Evolutionary conservation across 2,888 invertebrate genomes (phyloP), one percentile per base, ranked within the genome.

Genomic region (Oxyscelio sp.): DNA sequence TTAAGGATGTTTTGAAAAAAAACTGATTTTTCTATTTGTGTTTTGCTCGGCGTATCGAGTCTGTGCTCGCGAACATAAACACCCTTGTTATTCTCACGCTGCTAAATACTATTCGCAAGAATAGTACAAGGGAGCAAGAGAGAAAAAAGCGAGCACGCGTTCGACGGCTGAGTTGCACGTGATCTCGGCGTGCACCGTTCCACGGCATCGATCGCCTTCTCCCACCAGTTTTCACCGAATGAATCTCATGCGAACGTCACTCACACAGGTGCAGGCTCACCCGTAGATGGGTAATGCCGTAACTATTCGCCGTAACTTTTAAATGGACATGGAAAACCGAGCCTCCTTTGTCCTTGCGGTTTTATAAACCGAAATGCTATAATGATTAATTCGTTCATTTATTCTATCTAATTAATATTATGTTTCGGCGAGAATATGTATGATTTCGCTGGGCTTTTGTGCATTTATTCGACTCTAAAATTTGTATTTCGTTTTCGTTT

Each of bases 121-220:
- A 83, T 85, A 87, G 83, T 78, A 86, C 48, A 65, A 78, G 84
- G 86, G 87, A 82, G 81, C 74, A 61, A 71, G 79, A 75, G 75
- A 85, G 83, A 79, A 73, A 81, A 85, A 82, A 66, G 86, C 84
- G 91, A 93, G 83, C 94, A 94, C 94, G 94, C 92, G 92, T 90
- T 90, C 90, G 90, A 89, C 90, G 91, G 90, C 91, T 94, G 94
- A 92, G 93, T 92, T 93, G 90, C 88, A 88, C 89, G 88, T 89
- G 94, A 94, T 94, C 90, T 86, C 88, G 86, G 88, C 87, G 87
- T 89, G 88, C 84, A 83, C 87, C 87, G 86, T 89, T 87, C 83
- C 85, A 85, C 90, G 90, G 90, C 92, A 93, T 93, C 92, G 93
- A 93, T 92, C 92, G 92, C 87, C 86, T 90, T 88, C 88, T 87